Evolutionary conservation across 2,113 vertebrate species (phyloP).

Genomic region (Anarrhichthys ocellatus): DNA sequence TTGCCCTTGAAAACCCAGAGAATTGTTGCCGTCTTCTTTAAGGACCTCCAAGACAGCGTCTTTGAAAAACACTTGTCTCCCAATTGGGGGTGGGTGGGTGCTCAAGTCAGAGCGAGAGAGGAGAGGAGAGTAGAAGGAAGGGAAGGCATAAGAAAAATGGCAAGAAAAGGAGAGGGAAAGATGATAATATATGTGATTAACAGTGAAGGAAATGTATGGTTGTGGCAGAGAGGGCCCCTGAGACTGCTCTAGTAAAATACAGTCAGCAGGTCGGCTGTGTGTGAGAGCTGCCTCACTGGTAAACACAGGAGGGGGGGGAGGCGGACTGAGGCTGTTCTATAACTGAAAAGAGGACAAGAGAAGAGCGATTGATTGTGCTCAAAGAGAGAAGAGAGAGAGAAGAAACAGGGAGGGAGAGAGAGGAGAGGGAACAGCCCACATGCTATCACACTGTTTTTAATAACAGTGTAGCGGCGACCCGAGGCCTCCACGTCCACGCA

Average conservation of each 20-base stretch:
- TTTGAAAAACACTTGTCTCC: conserved; percentile 66
- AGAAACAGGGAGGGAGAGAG: conserved; percentile 59
- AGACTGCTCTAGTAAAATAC: conserved; percentile 40
- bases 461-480: conserved; percentile 81
- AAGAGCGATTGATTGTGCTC: conserved; percentile 61
- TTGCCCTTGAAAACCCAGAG: conserved; percentile 55
- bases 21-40: conserved; percentile 55
- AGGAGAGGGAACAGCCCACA: conserved; percentile 79
- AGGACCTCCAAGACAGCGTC: conserved; percentile 63
- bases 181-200: conserved; percentile 36
- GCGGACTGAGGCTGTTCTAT: conserved; percentile 23
- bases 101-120: conserved; percentile 26
- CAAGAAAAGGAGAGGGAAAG: neutral
- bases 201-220: conserved; percentile 24
- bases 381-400: conserved; percentile 71
- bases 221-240: conserved; percentile 22
- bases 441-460: conserved; percentile 85
- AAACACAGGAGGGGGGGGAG: conserved; percentile 27
- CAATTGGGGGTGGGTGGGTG: conserved; percentile 44
- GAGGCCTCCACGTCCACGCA: conserved; percentile 82
- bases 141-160: conserved; percentile 5
- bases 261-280: conserved; percentile 40
- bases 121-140: neutral
- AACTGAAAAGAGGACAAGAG: conserved; percentile 62
- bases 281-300: conserved; percentile 42